Evolutionary conservation across 2,797 vertebrate species (phyloP), one percentile per base, ranked within the genome.

Genomic region (Pampus argenteus): DNA sequence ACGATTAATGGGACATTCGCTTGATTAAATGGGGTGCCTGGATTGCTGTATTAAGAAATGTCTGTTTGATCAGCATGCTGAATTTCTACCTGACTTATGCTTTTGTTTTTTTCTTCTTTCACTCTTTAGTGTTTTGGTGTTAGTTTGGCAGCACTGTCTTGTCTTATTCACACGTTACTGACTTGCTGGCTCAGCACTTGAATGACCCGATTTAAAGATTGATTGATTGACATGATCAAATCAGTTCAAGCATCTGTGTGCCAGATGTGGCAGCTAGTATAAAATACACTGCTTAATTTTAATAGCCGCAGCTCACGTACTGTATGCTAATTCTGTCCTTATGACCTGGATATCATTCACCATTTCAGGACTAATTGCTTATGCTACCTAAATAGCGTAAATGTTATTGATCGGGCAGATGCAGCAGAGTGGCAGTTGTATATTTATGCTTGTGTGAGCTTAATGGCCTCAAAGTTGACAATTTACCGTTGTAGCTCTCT

Each of bases 331-430:
- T 69, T 47, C 23, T 14, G 71, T 47, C 38, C 10, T 44, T 60
- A 15, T 72, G 61, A 81, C 79, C 59, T 71, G 52, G 17, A 15
- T 63, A 29, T 80, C 6, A 52, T 66, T 38, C 64, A 73, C 59
- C 54, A 57, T 40, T 63, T 86, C 18, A 9, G 62, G 52, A 78
- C 69, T 42, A 65, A 78, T 62, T 48, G 48, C 36, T 58, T 66
- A 20, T 67, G 62, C 77, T 58, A 51, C 44, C 66, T 25, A 44
- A 51, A 64, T 47, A 56, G 57, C 65, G 83, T 67, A 70, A 73
- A 82, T 71, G 60, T 63, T 74, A 88, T 83, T 78, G 75, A 70
- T 78, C 58, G 62, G 62, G 34, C 9, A 44, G 52, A 40, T 74
- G 31, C 50, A 20, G 20, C 42, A 56, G 42, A 66, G 61, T 62